Evolutionary conservation across 2,797 vertebrate species (phyloP).

Genomic region (Sciaenops ocellatus): DNA sequence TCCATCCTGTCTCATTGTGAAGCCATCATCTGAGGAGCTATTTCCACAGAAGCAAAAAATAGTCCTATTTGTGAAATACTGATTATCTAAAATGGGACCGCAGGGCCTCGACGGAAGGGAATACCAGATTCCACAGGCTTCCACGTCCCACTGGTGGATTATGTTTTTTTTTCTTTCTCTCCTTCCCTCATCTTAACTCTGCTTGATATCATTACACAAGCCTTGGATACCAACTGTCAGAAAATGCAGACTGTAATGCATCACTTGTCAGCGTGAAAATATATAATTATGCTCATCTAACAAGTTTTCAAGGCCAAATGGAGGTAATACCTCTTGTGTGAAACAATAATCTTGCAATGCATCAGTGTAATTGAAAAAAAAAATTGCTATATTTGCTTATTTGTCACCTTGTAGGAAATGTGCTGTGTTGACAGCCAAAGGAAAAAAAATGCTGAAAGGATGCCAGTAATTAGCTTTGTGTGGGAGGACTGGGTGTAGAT

Average conservation of each 20-base stretch:
- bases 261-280: slow-evolving; percentile 64
- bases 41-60: slow-evolving; percentile 78
- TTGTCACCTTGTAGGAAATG: slow-evolving; percentile 64
- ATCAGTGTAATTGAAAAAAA: slow-evolving; percentile 60
- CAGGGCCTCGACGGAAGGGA: slow-evolving; percentile 67
- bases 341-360: slow-evolving; percentile 66
- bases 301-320: slow-evolving; percentile 66
- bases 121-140: slow-evolving; percentile 71
- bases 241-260: slow-evolving; percentile 53
- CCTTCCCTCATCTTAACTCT: slow-evolving; percentile 36
- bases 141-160: slow-evolving; percentile 67
- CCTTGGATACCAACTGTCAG: slow-evolving; percentile 55
- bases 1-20: slow-evolving; percentile 80
- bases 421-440: slow-evolving; percentile 52
- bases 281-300: slow-evolving; percentile 68
- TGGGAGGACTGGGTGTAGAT: slow-evolving; percentile 38
- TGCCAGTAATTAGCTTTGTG: slow-evolving; percentile 61
- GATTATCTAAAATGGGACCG: slow-evolving; percentile 79
- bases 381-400: slow-evolving; percentile 54
- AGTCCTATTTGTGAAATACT: slow-evolving; percentile 80
- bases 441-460: slow-evolving; percentile 41
- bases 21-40: slow-evolving; percentile 76
- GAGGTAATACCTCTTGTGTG: slow-evolving; percentile 60
- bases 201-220: slow-evolving; percentile 53
- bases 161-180: slow-evolving; percentile 9